Evolutionary conservation across 2,113 vertebrate genomes (phyloP).

Genomic region (Xiphorhynchus elegans): DNA sequence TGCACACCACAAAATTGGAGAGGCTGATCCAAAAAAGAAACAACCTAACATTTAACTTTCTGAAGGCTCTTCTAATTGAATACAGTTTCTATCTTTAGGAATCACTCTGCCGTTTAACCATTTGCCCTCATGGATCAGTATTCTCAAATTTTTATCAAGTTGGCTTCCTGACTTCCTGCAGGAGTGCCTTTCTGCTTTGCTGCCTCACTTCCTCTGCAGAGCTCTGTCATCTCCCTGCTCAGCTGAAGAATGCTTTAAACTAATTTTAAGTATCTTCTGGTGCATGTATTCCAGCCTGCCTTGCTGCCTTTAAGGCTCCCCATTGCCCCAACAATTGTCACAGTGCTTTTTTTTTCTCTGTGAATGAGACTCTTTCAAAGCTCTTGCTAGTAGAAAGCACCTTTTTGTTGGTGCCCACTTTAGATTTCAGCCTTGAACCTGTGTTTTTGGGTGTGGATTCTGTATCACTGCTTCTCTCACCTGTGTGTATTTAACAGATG

Average conservation of each 20-base stretch:
- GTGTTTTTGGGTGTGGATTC: background rate
- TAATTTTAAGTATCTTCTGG: background rate
- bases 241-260: background rate
- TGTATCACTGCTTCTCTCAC: background rate
- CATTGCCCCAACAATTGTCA: accelerated
- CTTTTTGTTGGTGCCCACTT: background rate
- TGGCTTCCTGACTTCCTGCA: background rate
- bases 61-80: background rate
- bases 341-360: background rate
- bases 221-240: background rate
- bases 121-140: background rate
- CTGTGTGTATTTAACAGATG: background rate
- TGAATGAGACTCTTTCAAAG: background rate
- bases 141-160: background rate
- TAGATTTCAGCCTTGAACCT: background rate
- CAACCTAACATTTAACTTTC: background rate
- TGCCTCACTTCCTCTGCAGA: background rate
- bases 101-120: background rate
- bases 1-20: background rate
- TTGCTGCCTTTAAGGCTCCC: background rate
- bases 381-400: background rate
- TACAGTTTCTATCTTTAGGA: background rate
- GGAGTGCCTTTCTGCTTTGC: background rate
- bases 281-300: background rate
- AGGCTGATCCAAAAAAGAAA: background rate